Base-by-base conservation (phyloP, 2,797 vertebrate genomes). In the Taenioides sp. region DNA sequence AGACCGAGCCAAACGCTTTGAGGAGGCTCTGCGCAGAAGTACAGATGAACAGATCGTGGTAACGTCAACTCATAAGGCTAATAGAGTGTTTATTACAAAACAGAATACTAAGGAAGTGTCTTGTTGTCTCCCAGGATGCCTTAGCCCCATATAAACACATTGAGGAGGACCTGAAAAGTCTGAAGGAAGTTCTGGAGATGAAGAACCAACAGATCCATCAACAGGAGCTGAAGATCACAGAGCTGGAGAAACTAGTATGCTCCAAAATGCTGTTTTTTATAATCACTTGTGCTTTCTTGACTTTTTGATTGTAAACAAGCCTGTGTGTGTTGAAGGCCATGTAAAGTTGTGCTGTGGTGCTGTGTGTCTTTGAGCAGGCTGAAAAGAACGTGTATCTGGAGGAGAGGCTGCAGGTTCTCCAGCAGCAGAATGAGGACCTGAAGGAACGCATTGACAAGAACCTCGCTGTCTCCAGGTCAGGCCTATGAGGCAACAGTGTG, bases 391-490 rank as follows among this genome's bases (percentile, higher is more conserved):
- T 97, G 65, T 90, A 96, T 77, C 87, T 99, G 89, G 96, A 99
- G 86, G 98, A 99, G 84, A 95, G 93, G 80, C 93, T 98, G 59
- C 96, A 97, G 34, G 92, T 98, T 66, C 92, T 99, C 57, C 97
- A 98, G 90, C 98, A 99, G 90, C 96, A 98, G 89, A 99, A 99
- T 0, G 98, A 99, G 89, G 98, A 99, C 80, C 94, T 99, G 78
- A 95, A 89, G 87, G 97, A 94, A 60, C 94, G 96, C 80, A 97
- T 99, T 67, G 95, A 98, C 86, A 95, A 96, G 83, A 99, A 99
- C 79, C 91, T 96, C 0, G 95, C 94, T 2, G 92, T 96, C 80
- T 98, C 97, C 74, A 96, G 97, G 98, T 98, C 78, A 79, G 92
- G 62, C 10, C 7, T 12, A 10, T n/a, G n/a, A 55, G 7, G 22